phyloP scores from a whole-genome alignment of 2,888 invertebrate genomes.

The Ornithoptera alexandrae region DNA sequence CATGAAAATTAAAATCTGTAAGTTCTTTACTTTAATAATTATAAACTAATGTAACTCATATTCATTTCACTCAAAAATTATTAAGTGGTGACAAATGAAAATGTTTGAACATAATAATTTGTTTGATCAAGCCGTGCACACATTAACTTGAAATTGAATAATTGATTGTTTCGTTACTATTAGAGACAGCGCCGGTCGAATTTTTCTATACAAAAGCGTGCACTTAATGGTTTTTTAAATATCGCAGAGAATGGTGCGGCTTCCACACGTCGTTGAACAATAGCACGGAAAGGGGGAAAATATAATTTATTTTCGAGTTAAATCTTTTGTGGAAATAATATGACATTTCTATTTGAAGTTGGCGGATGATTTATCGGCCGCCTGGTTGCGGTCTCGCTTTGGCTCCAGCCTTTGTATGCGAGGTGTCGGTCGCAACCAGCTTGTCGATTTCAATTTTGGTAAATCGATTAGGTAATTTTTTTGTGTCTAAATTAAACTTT shows the following conservation, averaged over 20 bases:
- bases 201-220: conserved; percentile 68
- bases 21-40: too few relatives aligned
- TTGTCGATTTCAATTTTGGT: conserved; percentile 44
- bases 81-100: not conserved
- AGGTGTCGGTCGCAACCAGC: conserved; percentile 57
- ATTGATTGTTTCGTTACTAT: conserved; percentile 27
- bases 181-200: conserved; percentile 40
- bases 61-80: too few relatives aligned
- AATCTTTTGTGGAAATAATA: conserved; percentile 82
- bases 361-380: conserved; percentile 76
- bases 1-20: too few relatives aligned
- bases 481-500: not conserved
- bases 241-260: conserved; percentile 66
- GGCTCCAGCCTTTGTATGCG: conserved; percentile 49
- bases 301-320: conserved; percentile 81
- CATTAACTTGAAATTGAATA: conserved; percentile 10
- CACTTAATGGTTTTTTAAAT: conserved; percentile 79
- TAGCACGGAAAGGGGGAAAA: conserved; percentile 70
- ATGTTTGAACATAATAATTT: not conserved
- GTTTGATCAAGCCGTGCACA: not conserved
- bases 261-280: conserved; percentile 78
- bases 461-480: conserved; percentile 41
- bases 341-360: conserved; percentile 81
- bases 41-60: too few relatives aligned
- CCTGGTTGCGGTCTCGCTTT: conserved; percentile 59